Evolutionary conservation across 64 coral and sea anemone species (phyloP), one percentile per base, ranked within the genome.

Genomic region (Pocillopora verrucosa): DNA sequence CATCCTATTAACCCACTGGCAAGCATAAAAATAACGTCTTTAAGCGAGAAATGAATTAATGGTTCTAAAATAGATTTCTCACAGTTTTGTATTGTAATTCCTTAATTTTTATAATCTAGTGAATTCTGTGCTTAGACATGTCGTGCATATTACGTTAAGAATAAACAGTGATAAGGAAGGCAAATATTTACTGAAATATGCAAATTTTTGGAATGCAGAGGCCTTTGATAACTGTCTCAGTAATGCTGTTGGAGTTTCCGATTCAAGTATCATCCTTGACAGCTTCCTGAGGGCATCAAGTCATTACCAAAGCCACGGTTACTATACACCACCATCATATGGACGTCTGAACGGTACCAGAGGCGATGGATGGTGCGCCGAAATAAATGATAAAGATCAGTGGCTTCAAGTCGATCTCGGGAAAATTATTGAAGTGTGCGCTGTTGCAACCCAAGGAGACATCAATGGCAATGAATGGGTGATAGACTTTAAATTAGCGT

Each of bases 341-440:
- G 87, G 72, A 9, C 87, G 87, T 4, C 56, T 88, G 11, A 38
- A 65, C 16, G 87, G 16, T 41, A 60, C 56, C 15, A 57, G 58
- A 76, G 58, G 87, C 2, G 20, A 20, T 11, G 86, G 72, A 72
- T 88, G 74, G 87, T 88, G 87, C 59, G 87, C 76, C 19, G 12
- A 13, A 24, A 0, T 16, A 24, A 37, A 17, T 26, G 10, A 77
- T 16, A 11, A 16, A 22, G 65, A 16, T 17, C 65, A 77, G 10
- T 88, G 87, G 87, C 73, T 88, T n/a, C 86, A 88, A 38, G 34
- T 88, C 1, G 76, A 88, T 61, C 38, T 88, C 10, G 73, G 73
- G 19, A 61, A 76, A 63, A 22, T 20, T 22, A 16, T 76, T 63
- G 20, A 76, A 61, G 34, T 88, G 26, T 88, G 87, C 41, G 87